phyloP scores from a whole-genome alignment of 2,888 invertebrate species.

The Pollenia amentaria region DNA sequence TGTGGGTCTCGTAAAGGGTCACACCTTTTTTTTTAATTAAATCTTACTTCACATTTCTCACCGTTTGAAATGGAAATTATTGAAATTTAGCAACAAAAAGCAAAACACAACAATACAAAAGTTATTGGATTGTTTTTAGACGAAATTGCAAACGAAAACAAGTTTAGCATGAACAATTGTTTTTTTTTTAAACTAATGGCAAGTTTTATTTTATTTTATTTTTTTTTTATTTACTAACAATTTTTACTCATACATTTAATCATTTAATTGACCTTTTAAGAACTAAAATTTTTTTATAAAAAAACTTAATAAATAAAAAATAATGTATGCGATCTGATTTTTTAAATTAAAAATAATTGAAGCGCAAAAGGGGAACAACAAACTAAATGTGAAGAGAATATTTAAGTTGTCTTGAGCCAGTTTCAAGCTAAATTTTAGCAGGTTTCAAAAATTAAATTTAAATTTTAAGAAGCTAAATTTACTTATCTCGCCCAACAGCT shows the following conservation, averaged over 20 bases:
- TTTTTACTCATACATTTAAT: constrained; percentile 55
- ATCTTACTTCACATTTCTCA: constrained; percentile 35
- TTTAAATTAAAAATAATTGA: background rate
- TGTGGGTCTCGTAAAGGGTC: constrained; percentile 53
- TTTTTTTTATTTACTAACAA: constrained; percentile 34
- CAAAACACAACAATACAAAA: constrained; percentile 34
- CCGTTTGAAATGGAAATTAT: constrained; percentile 8
- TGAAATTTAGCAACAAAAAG: constrained; percentile 2
- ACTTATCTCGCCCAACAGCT: too few relatives aligned
- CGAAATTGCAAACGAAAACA: background rate
- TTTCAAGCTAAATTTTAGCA: too few relatives aligned
- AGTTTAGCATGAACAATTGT: constrained; percentile 27
- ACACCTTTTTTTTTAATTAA: constrained; percentile 58
- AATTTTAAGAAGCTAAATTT: too few relatives aligned
- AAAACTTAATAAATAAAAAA: background rate
- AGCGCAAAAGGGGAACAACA: too few relatives aligned
- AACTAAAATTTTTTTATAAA: constrained; percentile 19
- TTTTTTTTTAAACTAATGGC: constrained; percentile 48
- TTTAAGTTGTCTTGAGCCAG: too few relatives aligned
- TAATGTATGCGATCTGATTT: too few relatives aligned
- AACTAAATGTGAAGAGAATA: too few relatives aligned
- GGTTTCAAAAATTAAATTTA: too few relatives aligned
- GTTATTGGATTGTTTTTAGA: constrained; percentile 47
- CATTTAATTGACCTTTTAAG: constrained; percentile 70
- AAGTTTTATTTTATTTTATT: constrained; percentile 34